Evolutionary conservation across 2,113 vertebrate species (phyloP).

Genomic region (Grantiella picta): DNA sequence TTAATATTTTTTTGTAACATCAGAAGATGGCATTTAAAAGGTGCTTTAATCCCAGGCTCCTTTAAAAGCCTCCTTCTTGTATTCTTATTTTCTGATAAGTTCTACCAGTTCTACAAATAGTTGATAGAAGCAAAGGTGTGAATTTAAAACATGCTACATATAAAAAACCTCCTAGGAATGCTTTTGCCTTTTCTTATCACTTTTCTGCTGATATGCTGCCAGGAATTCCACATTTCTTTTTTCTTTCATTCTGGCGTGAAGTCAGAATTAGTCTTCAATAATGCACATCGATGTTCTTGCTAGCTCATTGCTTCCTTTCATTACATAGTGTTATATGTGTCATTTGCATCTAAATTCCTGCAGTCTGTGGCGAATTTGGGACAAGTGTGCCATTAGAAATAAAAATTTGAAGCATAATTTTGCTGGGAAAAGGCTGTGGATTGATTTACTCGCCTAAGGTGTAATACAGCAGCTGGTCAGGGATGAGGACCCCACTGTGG

Average conservation of each 20-base stretch:
- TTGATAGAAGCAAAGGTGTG: not conserved
- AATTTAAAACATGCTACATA: not conserved
- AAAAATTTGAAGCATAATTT: not conserved
- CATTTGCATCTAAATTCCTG: not conserved
- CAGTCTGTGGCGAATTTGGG: not conserved
- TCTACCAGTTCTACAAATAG: not conserved
- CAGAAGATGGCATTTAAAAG: not conserved
- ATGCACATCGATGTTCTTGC: not conserved
- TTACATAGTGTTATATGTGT: accelerated
- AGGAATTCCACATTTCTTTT: not conserved
- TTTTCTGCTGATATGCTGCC: not conserved
- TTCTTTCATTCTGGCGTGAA: not conserved
- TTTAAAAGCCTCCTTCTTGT: not conserved
- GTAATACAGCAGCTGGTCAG: not conserved
- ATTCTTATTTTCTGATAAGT: not conserved
- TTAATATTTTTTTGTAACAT: not conserved
- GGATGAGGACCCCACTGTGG: not conserved
- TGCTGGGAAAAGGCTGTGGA: not conserved
- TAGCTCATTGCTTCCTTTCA: not conserved
- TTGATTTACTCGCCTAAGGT: not conserved
- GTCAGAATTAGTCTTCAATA: not conserved
- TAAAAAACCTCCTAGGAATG: not conserved
- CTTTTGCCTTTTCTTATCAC: not conserved
- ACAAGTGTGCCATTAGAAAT: not conserved
- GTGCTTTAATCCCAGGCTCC: not conserved